These are phyloP conservation scores for Aelia acuminata DNA, from an alignment of 2,888 invertebrate genomes.

Conservation along the genomic window DNA sequence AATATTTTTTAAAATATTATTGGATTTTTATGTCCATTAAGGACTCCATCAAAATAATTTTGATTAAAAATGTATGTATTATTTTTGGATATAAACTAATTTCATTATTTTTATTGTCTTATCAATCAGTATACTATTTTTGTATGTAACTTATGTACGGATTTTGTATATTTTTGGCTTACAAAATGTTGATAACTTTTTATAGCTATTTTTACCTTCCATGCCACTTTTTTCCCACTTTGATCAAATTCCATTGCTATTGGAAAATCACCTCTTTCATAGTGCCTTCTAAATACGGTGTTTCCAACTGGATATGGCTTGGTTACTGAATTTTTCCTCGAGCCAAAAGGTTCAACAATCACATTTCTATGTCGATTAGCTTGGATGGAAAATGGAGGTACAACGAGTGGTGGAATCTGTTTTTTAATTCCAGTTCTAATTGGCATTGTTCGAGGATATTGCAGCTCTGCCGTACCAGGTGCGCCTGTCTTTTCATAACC, in stretches of 20 bases:
- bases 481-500: background rate
- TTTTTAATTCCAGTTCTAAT: background rate
- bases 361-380: conserved; percentile 83
- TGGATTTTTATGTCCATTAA: no score
- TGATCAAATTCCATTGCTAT: conserved; percentile 80
- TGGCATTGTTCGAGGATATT: background rate
- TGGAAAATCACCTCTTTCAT: conserved; percentile 85
- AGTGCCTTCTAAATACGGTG: conserved; percentile 80
- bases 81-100: no score
- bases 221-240: conserved; percentile 68
- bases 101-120: no score
- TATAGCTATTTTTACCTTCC: conserved; percentile 73
- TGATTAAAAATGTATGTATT: no score
- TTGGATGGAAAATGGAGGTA: conserved; percentile 90
- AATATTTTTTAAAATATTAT: no score
- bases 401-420: conserved; percentile 68
- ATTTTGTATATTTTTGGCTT: no score
- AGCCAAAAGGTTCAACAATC: conserved; percentile 75
- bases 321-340: conserved; percentile 68
- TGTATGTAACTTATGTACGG: no score
- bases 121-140: no score
- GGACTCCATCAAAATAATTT: no score
- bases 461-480: background rate
- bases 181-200: background rate
- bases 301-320: conserved; percentile 68